These are phyloP conservation scores for Capreolus pygargus DNA, from an alignment of 2,113 vertebrate species.

Conservation along the genomic window DNA sequence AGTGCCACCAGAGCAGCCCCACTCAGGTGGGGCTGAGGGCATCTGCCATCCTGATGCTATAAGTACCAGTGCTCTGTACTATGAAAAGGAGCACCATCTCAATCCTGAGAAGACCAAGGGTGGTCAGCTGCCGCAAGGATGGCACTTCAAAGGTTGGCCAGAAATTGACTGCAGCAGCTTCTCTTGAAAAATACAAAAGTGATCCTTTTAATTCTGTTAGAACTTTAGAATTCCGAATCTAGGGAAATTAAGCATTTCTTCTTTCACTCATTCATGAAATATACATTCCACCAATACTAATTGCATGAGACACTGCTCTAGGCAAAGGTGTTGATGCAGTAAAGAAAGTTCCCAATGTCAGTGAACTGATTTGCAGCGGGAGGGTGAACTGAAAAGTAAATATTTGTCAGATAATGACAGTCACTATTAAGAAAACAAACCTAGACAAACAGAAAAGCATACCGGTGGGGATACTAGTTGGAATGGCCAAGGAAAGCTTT, in stretches of 20 bases:
- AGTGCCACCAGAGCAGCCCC: not conserved
- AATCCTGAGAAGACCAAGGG: not conserved
- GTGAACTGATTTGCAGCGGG: not conserved
- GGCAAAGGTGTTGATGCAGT: not conserved
- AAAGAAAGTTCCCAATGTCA: not conserved
- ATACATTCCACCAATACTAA: not conserved
- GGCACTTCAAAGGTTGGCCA: not conserved
- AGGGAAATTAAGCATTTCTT: not conserved
- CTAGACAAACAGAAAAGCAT: not conserved
- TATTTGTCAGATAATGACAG: not conserved
- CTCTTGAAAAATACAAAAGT: conserved; percentile 1
- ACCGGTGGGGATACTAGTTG: not conserved
- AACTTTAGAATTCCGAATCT: not conserved
- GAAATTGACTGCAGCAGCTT: not conserved
- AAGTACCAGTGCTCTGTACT: not conserved
- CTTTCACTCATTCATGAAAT: not conserved
- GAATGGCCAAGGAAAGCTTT: not conserved
- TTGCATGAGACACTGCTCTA: not conserved
- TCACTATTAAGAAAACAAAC: not conserved
- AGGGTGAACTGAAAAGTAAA: not conserved
- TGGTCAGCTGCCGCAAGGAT: not conserved
- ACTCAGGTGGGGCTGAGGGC: not conserved
- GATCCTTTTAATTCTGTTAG: not conserved
- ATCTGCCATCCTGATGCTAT: not conserved
- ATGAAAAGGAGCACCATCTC: not conserved